Evolutionary conservation across 2,888 invertebrate species (phyloP).

Genomic region (Drosophila sordidapex): DNA sequence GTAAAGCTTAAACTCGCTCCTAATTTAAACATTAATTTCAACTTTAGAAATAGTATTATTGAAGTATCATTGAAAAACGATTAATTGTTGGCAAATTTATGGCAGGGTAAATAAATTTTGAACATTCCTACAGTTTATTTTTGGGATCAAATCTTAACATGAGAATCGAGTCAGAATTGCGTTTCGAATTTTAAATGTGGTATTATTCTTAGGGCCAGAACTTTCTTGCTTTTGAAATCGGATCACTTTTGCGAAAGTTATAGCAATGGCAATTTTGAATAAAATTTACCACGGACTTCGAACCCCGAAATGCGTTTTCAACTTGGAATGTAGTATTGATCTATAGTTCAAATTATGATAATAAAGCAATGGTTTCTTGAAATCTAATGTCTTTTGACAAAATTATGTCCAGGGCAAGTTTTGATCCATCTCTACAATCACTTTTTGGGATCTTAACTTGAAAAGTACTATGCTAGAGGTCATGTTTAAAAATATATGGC

Average conservation of each 20-base stretch:
- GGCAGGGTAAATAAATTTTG: too few relatives aligned
- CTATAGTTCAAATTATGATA: neutral
- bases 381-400: neutral
- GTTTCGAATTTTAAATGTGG: neutral
- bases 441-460: neutral
- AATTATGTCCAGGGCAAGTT: too few relatives aligned
- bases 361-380: neutral
- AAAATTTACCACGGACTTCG: neutral
- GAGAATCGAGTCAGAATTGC: neutral
- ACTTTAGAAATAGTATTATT: neutral
- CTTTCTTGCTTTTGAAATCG: neutral
- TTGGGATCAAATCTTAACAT: too few relatives aligned
- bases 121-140: too few relatives aligned
- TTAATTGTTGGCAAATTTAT: neutral
- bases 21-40: neutral
- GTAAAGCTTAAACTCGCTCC: neutral
- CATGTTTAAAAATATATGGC: too few relatives aligned
- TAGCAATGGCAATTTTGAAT: neutral
- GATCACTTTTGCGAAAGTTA: neutral
- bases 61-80: neutral
- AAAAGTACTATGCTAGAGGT: neutral
- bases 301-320: neutral
- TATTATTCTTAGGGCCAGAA: neutral
- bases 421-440: too few relatives aligned
- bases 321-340: neutral